A percentile compares a stretch with the other conserved stretches of the same genome.
Conservation (phyloP, 2,888 invertebrate species). For the Atherix ibis region DNA sequence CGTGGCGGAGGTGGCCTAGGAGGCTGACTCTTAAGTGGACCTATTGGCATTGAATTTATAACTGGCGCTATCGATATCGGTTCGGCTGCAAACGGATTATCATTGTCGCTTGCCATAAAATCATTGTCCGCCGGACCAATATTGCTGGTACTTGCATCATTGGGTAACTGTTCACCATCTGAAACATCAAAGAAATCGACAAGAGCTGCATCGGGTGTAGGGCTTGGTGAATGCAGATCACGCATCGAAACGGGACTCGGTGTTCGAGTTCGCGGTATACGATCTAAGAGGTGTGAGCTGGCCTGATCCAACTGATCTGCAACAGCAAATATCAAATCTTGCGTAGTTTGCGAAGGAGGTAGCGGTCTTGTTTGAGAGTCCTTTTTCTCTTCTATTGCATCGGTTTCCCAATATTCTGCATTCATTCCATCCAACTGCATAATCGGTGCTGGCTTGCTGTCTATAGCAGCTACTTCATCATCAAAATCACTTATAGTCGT, state of each 20-base stretch:
- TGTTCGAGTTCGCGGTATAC: constrained; percentile 69
- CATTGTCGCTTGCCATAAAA: constrained; percentile 16
- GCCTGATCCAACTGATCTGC: constrained; percentile 81
- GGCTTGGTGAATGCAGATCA: constrained; percentile 70
- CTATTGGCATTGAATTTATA: constrained; percentile 35
- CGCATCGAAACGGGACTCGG: constrained; percentile 76
- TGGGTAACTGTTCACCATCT: constrained; percentile 27
- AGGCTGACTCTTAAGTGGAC: constrained; percentile 32
- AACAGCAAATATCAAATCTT: constrained; percentile 69
- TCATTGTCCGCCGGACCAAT: constrained; percentile 14
- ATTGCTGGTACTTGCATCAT: constrained; percentile 20
- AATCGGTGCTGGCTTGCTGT: constrained; percentile 16
- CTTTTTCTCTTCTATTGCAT: constrained; percentile 17
- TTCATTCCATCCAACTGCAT: constrained; percentile 13
- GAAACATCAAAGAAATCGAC: constrained; percentile 49
- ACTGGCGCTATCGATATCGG: constrained; percentile 35
- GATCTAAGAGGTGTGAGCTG: constrained; percentile 65
- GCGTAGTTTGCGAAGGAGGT: constrained; percentile 61
- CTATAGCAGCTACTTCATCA: constrained; percentile 17
- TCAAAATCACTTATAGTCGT: constrained; percentile 33
- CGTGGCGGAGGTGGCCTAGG: constrained; percentile 33
- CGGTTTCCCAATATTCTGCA: constrained; percentile 19
- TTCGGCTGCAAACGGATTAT: constrained; percentile 28
- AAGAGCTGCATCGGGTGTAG: constrained; percentile 52
- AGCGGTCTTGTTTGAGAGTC: constrained; percentile 39